Percentiles rank a stretch among this genome's conserved stretches.
These are phyloP conservation scores for Pangasius macronema DNA, from an alignment of 2,797 vertebrate genomes.

Conservation along the genomic window DNA sequence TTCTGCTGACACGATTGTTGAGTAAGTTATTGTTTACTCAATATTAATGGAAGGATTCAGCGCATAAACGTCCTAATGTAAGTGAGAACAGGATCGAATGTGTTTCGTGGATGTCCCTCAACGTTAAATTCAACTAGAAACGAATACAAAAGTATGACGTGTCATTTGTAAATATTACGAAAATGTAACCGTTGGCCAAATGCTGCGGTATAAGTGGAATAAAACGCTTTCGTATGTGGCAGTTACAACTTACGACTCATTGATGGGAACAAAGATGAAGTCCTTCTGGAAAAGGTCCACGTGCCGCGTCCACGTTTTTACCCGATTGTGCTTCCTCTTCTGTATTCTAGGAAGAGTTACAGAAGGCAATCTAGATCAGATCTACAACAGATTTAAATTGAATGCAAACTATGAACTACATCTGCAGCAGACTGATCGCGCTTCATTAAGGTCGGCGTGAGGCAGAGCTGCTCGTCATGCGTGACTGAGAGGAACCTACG, in stretches of 20 bases:
- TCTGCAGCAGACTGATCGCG: neutral
- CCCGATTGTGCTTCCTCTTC: constrained; percentile 91
- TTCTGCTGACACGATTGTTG: neutral
- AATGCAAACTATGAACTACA: neutral
- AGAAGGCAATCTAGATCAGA: neutral
- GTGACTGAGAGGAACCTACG: constrained; percentile 76
- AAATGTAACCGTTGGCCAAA: neutral
- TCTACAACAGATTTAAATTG: neutral
- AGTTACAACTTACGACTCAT: constrained; percentile 91
- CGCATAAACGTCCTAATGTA: too few species aligned
- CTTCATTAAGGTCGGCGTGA: neutral
- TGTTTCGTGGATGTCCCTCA: neutral
- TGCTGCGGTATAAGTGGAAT: neutral
- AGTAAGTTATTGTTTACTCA: neutral
- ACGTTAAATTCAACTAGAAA: neutral
- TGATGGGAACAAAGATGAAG: constrained; percentile 98
- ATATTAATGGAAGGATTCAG: neutral
- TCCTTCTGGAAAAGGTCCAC: constrained; percentile 98
- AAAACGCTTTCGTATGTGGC: neutral
- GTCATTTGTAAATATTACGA: too few species aligned
- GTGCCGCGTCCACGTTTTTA: constrained; percentile 97
- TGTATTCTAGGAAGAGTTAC: constrained; percentile 80
- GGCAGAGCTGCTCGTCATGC: neutral
- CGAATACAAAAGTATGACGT: neutral
- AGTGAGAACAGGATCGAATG: neutral